phyloP scores from a whole-genome alignment of 2,888 invertebrate genomes.

The Meteorus cinctellus region DNA sequence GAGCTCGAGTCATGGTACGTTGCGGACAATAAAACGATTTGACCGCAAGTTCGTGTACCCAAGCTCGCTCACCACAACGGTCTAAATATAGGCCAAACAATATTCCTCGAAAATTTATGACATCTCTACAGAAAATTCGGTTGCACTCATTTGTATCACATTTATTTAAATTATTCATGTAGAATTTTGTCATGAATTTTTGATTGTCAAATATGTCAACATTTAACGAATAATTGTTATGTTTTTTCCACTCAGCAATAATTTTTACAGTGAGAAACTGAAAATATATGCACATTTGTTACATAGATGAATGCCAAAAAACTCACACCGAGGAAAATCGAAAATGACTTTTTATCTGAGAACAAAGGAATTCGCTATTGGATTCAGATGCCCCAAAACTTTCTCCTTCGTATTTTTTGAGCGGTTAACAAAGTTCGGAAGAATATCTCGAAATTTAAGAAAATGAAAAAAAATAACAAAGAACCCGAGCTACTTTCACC shows the following conservation, averaged over 20 bases:
- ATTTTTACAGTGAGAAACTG: background rate
- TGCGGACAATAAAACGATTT: slow-evolving; percentile 61
- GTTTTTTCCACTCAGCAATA: no score
- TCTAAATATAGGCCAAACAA: slow-evolving; percentile 55
- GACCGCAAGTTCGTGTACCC: slow-evolving; percentile 57
- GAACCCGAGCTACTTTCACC: slow-evolving; percentile 22
- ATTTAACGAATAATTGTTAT: no score
- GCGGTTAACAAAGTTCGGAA: slow-evolving; percentile 1
- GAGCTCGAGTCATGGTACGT: slow-evolving; percentile 48
- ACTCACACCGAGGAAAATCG: background rate
- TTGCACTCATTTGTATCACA: background rate
- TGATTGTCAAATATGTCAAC: no score
- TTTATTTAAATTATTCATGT: background rate
- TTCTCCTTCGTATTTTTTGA: slow-evolving; percentile 28
- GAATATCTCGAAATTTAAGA: slow-evolving; percentile 37
- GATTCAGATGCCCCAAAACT: slow-evolving; percentile 35
- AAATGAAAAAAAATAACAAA: slow-evolving; percentile 10
- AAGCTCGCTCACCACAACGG: slow-evolving; percentile 56
- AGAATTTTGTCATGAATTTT: background rate
- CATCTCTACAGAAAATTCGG: slow-evolving; percentile 4
- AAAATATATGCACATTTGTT: background rate
- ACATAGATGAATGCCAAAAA: background rate
- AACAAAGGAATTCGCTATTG: slow-evolving; percentile 15
- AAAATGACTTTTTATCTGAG: slow-evolving; percentile 2
- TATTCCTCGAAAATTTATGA: slow-evolving; percentile 45